Percentiles rank a stretch among this genome's conserved stretches.
These are phyloP conservation scores for Diarsia mendica DNA, from an alignment of 2,888 invertebrate genomes.

Conservation along the genomic window DNA sequence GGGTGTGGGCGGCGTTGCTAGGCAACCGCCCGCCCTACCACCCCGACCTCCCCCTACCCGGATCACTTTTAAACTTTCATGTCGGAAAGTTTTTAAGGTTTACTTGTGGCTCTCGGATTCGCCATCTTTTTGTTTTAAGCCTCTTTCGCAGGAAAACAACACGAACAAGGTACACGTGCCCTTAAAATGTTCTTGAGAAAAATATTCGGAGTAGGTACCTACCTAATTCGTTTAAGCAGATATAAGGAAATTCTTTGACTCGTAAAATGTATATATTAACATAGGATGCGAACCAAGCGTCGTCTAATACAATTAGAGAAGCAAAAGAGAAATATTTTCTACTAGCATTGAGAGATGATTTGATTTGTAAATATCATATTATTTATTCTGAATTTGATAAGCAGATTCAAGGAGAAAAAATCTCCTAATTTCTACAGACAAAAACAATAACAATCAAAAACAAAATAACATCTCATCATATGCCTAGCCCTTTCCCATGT, in stretches of 20 bases:
- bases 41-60: conserved; percentile 71
- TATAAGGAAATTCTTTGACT: conserved; percentile 65
- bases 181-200: conserved; percentile 60
- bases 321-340: conserved; percentile 56
- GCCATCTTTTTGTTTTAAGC: conserved; percentile 86
- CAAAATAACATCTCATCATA: not conserved
- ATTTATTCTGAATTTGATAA: conserved; percentile 37
- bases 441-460: not conserved
- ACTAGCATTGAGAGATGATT: conserved; percentile 43
- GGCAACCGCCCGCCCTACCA: conserved; percentile 77
- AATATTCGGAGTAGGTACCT: conserved; percentile 45
- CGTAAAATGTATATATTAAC: conserved; percentile 62
- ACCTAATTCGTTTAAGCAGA: conserved; percentile 61
- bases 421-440: not conserved
- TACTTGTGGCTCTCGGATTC: conserved; percentile 87
- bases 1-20: conserved; percentile 85
- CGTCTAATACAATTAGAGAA: conserved; percentile 60
- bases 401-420: conserved; percentile 16
- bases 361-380: conserved; percentile 54
- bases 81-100: conserved; percentile 90
- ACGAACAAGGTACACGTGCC: conserved; percentile 64
- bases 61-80: conserved; percentile 91
- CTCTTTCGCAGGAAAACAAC: conserved; percentile 79
- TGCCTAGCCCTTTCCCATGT: too few species aligned
- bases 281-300: conserved; percentile 60